A percentile compares a stretch with the other conserved stretches of the same genome.
These are phyloP conservation scores for Caenorhabditis inopinata DNA, from an alignment of 1,140 invertebrate genomes.

Conservation along the genomic window DNA sequence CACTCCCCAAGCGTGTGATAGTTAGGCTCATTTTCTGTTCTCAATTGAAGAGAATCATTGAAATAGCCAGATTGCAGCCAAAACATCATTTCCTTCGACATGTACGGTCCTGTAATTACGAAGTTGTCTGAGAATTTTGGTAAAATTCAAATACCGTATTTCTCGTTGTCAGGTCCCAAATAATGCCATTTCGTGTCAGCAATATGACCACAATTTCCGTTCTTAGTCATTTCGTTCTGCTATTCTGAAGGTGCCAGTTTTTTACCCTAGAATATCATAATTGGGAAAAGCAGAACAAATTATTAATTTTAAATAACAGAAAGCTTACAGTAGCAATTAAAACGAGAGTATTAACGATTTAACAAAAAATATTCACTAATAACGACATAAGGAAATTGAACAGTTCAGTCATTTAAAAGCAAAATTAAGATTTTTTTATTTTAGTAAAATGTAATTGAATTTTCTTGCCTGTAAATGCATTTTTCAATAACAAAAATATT, in stretches of 20 bases:
- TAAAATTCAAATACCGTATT: background rate
- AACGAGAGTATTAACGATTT: no score
- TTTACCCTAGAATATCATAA: background rate
- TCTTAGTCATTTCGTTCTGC: background rate
- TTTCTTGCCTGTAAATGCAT: no score
- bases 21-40: background rate
- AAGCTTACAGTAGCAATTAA: no score
- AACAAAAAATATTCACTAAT: no score
- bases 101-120: background rate
- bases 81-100: slow-evolving; percentile 10
- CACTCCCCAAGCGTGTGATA: background rate
- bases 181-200: background rate
- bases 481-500: no score
- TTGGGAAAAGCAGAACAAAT: no score
- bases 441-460: no score
- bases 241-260: no score
- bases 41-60: background rate
- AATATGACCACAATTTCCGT: background rate
- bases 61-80: slow-evolving; percentile 2
- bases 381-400: no score
- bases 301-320: no score
- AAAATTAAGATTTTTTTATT: no score
- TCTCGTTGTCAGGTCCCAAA: background rate
- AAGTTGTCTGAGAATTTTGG: background rate
- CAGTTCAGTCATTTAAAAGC: no score